phyloP scores from a whole-genome alignment of 2,888 invertebrate species.

The Ectobius pallidus region DNA sequence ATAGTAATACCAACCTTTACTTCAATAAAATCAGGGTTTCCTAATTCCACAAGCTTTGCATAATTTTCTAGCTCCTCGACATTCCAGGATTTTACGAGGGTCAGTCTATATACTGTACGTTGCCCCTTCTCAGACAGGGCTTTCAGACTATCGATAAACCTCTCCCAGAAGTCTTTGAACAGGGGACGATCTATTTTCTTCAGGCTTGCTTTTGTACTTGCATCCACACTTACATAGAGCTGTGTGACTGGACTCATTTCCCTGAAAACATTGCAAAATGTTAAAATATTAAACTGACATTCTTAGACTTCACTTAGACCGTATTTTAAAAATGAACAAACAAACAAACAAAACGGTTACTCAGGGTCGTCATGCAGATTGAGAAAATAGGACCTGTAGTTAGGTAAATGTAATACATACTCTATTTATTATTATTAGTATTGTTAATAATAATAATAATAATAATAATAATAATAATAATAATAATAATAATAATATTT shows the following conservation, averaged over 20 bases:
- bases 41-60: constrained; percentile 58
- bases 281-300: too few relatives aligned
- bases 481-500: neutral
- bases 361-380: too few relatives aligned
- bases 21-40: constrained; percentile 65
- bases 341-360: too few relatives aligned
- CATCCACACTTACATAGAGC: constrained; percentile 64
- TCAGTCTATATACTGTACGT: constrained; percentile 63
- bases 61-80: constrained; percentile 61
- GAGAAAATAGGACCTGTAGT: too few relatives aligned
- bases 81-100: constrained; percentile 63
- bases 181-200: constrained; percentile 64
- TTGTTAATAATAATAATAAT: neutral
- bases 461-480: neutral
- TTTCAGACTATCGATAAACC: constrained; percentile 59
- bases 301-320: too few relatives aligned
- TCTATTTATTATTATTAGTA: too few relatives aligned
- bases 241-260: constrained; percentile 60
- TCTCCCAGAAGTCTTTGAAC: constrained; percentile 63
- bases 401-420: too few relatives aligned
- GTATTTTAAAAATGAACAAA: too few relatives aligned
- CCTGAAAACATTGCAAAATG: constrained; percentile 40
- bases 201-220: constrained; percentile 61
- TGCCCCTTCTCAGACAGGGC: constrained; percentile 61
- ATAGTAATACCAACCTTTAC: constrained; percentile 61